A percentile compares a stretch with the other conserved stretches of the same genome.
Evolutionary conservation across 2,113 vertebrate species (phyloP).

Genomic region (Pollachius pollachius): DNA sequence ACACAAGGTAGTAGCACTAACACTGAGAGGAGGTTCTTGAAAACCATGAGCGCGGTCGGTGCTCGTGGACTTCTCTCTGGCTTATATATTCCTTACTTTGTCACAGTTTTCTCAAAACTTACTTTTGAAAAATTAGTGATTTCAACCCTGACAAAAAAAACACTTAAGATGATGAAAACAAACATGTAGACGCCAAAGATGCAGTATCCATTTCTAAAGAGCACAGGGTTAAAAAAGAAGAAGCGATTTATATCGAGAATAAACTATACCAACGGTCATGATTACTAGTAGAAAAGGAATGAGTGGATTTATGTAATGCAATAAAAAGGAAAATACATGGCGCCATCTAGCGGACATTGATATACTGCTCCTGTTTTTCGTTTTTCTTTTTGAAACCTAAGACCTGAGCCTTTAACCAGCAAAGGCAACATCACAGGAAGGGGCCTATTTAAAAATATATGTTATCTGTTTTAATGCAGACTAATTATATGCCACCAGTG

Average conservation of each 20-base stretch:
- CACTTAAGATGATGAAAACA: constrained; percentile 15
- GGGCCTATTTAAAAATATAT: constrained; percentile 41
- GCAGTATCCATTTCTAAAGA: constrained; percentile 69
- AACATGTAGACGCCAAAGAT: constrained; percentile 40
- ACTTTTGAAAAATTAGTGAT: constrained; percentile 17
- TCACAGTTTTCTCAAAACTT: constrained; percentile 25
- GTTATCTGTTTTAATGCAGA: constrained; percentile 12
- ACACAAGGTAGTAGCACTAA: constrained; percentile 24
- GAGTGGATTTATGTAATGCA: constrained; percentile 20
- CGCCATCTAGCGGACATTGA: constrained; percentile 56
- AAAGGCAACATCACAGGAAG: constrained; percentile 31
- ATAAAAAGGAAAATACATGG: constrained; percentile 34
- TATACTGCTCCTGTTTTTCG: constrained; percentile 46
- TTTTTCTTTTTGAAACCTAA: constrained; percentile 44
- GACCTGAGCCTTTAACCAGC: constrained; percentile 60
- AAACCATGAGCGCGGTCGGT: constrained; percentile 42
- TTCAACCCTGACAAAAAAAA: constrained; percentile 34
- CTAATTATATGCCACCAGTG: constrained; percentile 35
- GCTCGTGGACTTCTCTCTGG: constrained; percentile 57
- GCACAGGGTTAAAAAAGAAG: constrained; percentile 18
- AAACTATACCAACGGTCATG: neutral
- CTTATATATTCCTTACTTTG: constrained; percentile 59
- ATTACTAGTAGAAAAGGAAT: constrained; percentile 16
- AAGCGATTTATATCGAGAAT: constrained; percentile 33
- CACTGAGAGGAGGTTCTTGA: constrained; percentile 56